Percentiles rank a stretch among this genome's conserved stretches.
phyloP scores from a whole-genome alignment of 2,888 invertebrate species.

The Onthophagus sagittarius region DNA sequence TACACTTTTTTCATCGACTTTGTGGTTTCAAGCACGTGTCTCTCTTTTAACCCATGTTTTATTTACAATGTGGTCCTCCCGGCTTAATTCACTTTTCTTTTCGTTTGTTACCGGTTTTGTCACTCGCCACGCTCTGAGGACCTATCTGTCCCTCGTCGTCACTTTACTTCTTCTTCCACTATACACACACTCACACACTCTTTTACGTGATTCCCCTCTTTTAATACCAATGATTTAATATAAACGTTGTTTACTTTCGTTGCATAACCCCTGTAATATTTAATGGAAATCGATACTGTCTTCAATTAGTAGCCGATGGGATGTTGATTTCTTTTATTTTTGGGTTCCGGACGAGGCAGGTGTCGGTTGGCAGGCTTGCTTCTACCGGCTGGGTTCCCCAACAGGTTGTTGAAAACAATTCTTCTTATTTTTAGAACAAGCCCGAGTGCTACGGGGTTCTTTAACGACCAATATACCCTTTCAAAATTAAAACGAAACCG shows the following conservation, averaged over 20 bases:
- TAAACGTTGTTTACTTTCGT: not conserved
- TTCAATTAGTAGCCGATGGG: constrained; percentile 1
- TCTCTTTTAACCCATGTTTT: not conserved
- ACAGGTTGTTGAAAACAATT: constrained; percentile 8
- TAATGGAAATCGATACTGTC: constrained; percentile 6
- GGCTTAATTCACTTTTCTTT: constrained; percentile 13
- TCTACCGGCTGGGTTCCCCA: not conserved
- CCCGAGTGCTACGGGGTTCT: not conserved
- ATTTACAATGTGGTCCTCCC: not conserved
- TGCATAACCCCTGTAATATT: constrained; percentile 7
- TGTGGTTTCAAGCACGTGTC: not conserved
- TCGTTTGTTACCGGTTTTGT: constrained; percentile 36
- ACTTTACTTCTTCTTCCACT: constrained; percentile 17
- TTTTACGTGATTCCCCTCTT: constrained; percentile 16
- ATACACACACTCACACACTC: not conserved
- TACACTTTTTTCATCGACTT: not conserved
- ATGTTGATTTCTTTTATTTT: constrained; percentile 1
- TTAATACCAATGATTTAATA: not conserved
- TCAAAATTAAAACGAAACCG: not conserved
- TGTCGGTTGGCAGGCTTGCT: not conserved
- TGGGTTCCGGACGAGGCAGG: not conserved
- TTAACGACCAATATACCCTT: not conserved
- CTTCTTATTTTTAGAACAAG: constrained; percentile 3
- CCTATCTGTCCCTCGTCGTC: constrained; percentile 12
- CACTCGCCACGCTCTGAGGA: constrained; percentile 35